Base-by-base conservation (phyloP, 2,888 invertebrate species). In the Stenolophus ochropezus region DNA sequence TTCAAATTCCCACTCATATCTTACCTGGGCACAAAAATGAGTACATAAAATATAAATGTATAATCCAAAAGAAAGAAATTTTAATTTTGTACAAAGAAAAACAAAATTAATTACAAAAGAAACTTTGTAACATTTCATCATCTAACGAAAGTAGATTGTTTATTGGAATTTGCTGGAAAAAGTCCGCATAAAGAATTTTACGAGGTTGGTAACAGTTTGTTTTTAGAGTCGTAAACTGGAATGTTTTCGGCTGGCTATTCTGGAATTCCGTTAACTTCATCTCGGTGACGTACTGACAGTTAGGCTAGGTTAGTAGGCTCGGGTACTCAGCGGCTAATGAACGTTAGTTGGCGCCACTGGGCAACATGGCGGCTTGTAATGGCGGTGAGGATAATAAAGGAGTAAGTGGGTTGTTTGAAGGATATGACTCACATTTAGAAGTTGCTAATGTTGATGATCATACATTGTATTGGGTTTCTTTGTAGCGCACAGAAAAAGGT, bases 201-300 rank as follows among this genome's bases (percentile, higher is more conserved):
- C 75, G 75, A 75, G 56, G 75, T 56, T 56, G 75, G 75, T 75
- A 75, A 75, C 75, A 75, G 75, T 75, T 75, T 75, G 75, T 56
- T 56, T 75, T 75, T 56, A 75, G 27, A 75, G 75, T 75, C 75
- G 33, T 53, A 75, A 75, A 69, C 65, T 53, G 18, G 56, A 69
- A 69, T 69, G 65, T 27, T 69, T 69, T 18, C 27, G 65, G 65
- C 33, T 33, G 33, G 33, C 65, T 33, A 69, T 69, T 27, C 65
- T 33, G 8, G 27, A 25, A 65, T 65, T 65, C 61, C 16, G 27
- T 23, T 69, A 69, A 69, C 65, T 33, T 69, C 65, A 69, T 69
- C 16, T 23, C 61, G 25, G 61, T 27, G 61, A 27, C 61, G 27
- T 61, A 20, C 18, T 33, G 65, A 16, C 65, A 61, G 65, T 69